phyloP scores from a whole-genome alignment of 2,113 vertebrate genomes.

The Tylochromis polylepis region DNA sequence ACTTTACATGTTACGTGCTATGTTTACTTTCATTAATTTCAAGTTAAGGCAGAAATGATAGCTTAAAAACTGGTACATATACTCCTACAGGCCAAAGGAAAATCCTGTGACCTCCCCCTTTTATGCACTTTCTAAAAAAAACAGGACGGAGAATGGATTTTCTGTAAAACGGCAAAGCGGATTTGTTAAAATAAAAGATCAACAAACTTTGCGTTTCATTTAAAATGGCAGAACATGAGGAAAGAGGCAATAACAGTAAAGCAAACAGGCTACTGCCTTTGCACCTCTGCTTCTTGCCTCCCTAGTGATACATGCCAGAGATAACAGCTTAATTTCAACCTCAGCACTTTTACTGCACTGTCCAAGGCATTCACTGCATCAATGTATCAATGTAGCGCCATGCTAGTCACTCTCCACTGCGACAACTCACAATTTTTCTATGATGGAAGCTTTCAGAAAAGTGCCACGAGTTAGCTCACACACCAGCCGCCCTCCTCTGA shows the following conservation, averaged over 20 bases:
- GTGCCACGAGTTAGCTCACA: conserved; percentile 33
- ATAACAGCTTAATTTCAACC: conserved; percentile 69
- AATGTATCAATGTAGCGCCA: conserved; percentile 57
- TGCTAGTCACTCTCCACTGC: conserved; percentile 68
- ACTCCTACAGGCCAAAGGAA: neutral
- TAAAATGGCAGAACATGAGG: conserved; percentile 15
- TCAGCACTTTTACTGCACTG: conserved; percentile 69
- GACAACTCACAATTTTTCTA: conserved; percentile 50
- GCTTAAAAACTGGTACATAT: neutral
- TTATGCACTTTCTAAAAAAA: neutral
- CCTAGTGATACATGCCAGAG: conserved; percentile 64
- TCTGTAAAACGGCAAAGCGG: neutral
- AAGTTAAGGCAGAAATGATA: neutral
- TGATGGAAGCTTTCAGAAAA: conserved; percentile 53
- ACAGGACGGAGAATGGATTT: neutral
- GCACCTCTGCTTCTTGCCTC: conserved; percentile 50
- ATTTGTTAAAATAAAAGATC: neutral
- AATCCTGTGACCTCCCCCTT: neutral
- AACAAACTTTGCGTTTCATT: conserved; percentile 9
- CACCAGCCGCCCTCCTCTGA: conserved; percentile 51
- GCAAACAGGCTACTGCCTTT: conserved; percentile 56
- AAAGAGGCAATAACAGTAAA: conserved; percentile 63
- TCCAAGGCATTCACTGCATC: conserved; percentile 58
- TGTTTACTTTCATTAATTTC: neutral
- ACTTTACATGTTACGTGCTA: neutral